Conservation (phyloP, 1,140 invertebrate species). For the Formica selysi region DNA sequence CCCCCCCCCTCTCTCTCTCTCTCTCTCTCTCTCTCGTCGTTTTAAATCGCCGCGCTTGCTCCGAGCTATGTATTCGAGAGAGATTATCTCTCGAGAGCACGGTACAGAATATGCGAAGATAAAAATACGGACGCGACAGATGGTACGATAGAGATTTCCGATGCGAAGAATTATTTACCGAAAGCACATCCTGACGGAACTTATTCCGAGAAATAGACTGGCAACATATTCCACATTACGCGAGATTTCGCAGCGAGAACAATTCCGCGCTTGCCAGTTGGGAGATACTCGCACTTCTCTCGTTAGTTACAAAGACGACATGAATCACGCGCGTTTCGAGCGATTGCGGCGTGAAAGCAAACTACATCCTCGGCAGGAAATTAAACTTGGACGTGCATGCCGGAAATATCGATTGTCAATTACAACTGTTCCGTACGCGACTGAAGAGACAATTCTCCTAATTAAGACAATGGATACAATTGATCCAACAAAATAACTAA, state of each 20-base stretch:
- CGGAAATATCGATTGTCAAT: conserved; percentile 62
- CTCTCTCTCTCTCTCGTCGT: neutral
- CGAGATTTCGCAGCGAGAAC: conserved; percentile 45
- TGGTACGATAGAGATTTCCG: conserved; percentile 50
- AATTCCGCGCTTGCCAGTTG: conserved; percentile 36
- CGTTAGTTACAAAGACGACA: conserved; percentile 58
- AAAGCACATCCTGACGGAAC: conserved; percentile 19
- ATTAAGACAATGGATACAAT: conserved; percentile 43
- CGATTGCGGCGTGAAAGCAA: conserved; percentile 44
- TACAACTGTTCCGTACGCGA: conserved; percentile 17
- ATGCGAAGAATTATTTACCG: conserved; percentile 58
- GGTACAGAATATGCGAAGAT: conserved; percentile 15
- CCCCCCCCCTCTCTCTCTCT: neutral
- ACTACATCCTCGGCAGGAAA: conserved; percentile 50
- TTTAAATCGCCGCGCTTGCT: conserved; percentile 64
- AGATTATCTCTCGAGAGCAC: conserved; percentile 57
- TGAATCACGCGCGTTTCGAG: conserved; percentile 37
- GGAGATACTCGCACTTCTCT: conserved; percentile 40
- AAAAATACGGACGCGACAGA: conserved; percentile 51
- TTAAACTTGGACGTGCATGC: conserved; percentile 52
- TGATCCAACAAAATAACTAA: neutral
- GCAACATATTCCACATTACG: conserved; percentile 48
- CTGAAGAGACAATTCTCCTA: conserved; percentile 37
- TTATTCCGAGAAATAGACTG: conserved; percentile 11
- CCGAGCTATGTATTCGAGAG: conserved; percentile 42